Percentiles rank a stretch among this genome's conserved stretches.
phyloP scores from a whole-genome alignment of 2,888 invertebrate genomes.

The Cerastoderma edule region DNA sequence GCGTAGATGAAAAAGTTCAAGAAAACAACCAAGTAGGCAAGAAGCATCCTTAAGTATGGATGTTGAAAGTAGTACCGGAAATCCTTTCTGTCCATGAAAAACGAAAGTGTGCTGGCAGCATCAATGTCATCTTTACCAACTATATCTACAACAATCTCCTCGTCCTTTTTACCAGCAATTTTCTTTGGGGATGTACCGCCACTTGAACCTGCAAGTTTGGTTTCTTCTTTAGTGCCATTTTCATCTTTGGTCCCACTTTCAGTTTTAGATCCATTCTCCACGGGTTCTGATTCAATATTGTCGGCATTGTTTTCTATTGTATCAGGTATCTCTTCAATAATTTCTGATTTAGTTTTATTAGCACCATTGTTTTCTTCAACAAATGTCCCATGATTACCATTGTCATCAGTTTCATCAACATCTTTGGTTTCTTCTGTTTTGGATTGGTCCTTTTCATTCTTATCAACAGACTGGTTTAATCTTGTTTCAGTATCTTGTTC shows the following conservation, averaged over 20 bases:
- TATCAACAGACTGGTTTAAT: not conserved
- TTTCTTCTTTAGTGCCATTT: constrained; percentile 12
- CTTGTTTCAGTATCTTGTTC: not conserved
- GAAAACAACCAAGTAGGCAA: constrained; percentile 85
- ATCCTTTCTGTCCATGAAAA: constrained; percentile 84
- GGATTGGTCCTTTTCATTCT: constrained; percentile 10
- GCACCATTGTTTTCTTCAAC: constrained; percentile 11
- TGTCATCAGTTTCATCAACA: constrained; percentile 10
- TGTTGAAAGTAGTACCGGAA: constrained; percentile 85
- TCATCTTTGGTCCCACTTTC: constrained; percentile 8
- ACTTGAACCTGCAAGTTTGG: no score
- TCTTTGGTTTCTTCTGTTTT: constrained; percentile 18
- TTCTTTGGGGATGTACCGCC: no score
- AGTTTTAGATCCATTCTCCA: not conserved
- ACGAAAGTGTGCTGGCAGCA: constrained; percentile 81
- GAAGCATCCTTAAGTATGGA: constrained; percentile 84
- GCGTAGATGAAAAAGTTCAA: constrained; percentile 86
- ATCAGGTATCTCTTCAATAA: constrained; percentile 9
- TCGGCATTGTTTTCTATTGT: constrained; percentile 9
- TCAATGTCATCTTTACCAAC: constrained; percentile 77
- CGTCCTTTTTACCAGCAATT: constrained; percentile 17
- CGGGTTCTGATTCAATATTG: not conserved
- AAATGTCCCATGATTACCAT: constrained; percentile 2
- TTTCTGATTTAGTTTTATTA: constrained; percentile 19
- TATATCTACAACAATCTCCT: constrained; percentile 33